phyloP scores from a whole-genome alignment of 2,888 invertebrate species.

The Clusia tigrina region DNA sequence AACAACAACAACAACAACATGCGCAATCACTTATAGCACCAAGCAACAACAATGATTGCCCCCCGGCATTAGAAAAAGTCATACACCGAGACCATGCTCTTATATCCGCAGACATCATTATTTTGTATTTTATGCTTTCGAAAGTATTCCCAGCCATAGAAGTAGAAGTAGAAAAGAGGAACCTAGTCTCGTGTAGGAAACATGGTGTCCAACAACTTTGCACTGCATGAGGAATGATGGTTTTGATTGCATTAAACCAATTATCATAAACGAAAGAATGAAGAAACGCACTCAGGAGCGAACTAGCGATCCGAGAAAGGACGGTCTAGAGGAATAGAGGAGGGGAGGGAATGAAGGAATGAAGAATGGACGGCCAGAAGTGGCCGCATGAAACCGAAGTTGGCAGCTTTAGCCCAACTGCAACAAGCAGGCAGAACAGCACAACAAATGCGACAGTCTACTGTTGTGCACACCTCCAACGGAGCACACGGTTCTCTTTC shows the following conservation, averaged over 20 bases:
- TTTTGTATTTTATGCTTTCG: neutral
- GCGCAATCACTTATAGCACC: too few relatives aligned
- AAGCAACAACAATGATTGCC: neutral
- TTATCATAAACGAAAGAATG: conserved; percentile 3
- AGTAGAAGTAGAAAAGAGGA: conserved; percentile 1
- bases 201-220: conserved; percentile 35
- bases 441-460: neutral
- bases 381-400: too few relatives aligned
- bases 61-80: neutral
- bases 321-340: too few relatives aligned
- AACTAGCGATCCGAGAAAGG: neutral
- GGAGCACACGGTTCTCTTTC: neutral
- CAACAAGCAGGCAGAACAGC: neutral
- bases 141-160: neutral
- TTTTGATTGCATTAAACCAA: conserved; percentile 18
- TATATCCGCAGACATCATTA: neutral
- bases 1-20: conserved; percentile 1
- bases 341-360: too few relatives aligned
- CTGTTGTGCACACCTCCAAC: neutral
- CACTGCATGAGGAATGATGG: too few relatives aligned
- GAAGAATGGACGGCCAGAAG: too few relatives aligned
- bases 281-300: neutral
- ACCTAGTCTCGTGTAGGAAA: neutral
- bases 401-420: neutral
- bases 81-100: neutral